phyloP scores from a whole-genome alignment of 2,797 vertebrate species.

The Furcifer pardalis region DNA sequence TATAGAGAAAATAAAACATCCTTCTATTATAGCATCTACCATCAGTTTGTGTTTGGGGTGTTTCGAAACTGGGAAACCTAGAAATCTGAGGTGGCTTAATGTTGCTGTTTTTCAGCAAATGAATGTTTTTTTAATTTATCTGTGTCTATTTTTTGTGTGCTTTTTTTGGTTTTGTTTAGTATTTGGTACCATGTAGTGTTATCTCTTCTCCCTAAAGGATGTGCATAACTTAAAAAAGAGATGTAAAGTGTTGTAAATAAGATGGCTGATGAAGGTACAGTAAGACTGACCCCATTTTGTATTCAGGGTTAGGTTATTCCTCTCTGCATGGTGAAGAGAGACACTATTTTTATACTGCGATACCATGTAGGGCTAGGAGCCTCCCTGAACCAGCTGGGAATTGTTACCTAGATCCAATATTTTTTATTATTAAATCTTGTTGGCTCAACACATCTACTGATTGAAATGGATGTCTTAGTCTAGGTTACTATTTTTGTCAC shows the following conservation, averaged over 20 bases:
- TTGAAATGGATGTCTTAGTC: constrained; percentile 83
- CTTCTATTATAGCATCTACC: constrained; percentile 44
- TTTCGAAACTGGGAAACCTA: constrained; percentile 48
- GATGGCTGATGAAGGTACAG: constrained; percentile 68
- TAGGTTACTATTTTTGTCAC: constrained; percentile 84
- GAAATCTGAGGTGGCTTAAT: constrained; percentile 69
- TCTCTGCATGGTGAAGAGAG: constrained; percentile 79
- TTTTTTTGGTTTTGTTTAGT: constrained; percentile 60
- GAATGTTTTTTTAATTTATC: constrained; percentile 78
- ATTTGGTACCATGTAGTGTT: constrained; percentile 74
- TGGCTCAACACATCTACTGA: constrained; percentile 80
- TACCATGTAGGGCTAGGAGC: constrained; percentile 75
- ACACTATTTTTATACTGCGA: constrained; percentile 84
- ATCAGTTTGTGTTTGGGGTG: constrained; percentile 41
- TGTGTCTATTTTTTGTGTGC: constrained; percentile 73
- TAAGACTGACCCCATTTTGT: constrained; percentile 69
- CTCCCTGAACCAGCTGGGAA: constrained; percentile 73
- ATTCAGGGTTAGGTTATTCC: constrained; percentile 72
- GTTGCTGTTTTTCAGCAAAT: constrained; percentile 74
- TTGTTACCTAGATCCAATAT: constrained; percentile 80
- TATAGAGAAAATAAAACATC: constrained; percentile 46
- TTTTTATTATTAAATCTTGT: constrained; percentile 84
- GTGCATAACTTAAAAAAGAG: constrained; percentile 71
- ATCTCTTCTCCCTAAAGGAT: constrained; percentile 68
- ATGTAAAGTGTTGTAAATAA: constrained; percentile 79